Percentiles rank a stretch among this genome's conserved stretches.
Conservation (phyloP, 1,140 invertebrate species). For the Cylas formicarius region DNA sequence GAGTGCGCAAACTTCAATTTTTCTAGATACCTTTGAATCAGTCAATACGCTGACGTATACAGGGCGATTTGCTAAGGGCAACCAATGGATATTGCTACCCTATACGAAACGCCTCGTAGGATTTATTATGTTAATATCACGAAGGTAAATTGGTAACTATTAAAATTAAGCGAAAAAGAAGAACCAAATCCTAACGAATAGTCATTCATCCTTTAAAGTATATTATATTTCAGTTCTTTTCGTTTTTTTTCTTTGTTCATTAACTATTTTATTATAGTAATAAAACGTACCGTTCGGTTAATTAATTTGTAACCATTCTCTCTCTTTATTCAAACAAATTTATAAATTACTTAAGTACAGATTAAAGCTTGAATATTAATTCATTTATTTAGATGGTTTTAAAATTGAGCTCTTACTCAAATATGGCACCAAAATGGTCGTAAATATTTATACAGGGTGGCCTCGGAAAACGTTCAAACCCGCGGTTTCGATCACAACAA, state of each 20-base stretch:
- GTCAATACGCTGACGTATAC: conserved; percentile 37
- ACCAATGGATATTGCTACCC: no score
- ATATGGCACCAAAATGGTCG: conserved; percentile 43
- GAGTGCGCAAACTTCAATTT: conserved; percentile 31
- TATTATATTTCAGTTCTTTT: conserved; percentile 34
- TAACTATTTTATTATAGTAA: no score
- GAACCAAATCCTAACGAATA: not conserved
- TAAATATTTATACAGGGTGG: no score
- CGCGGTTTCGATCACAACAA: no score
- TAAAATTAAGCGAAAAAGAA: conserved; percentile 10
- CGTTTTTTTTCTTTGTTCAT: conserved; percentile 9
- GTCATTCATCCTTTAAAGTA: conserved; percentile 26
- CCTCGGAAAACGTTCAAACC: no score
- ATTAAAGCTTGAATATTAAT: conserved; percentile 39
- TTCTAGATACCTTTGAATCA: conserved; percentile 33
- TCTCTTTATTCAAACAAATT: conserved; percentile 32
- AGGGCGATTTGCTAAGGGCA: no score
- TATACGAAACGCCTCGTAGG: no score
- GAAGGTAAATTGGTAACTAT: conserved; percentile 28
- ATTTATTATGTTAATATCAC: conserved; percentile 36
- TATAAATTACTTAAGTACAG: conserved; percentile 35
- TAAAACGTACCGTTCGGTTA: conserved; percentile 14
- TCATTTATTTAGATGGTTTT: conserved; percentile 35
- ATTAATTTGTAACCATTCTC: conserved; percentile 27
- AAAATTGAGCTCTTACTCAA: conserved; percentile 44